Conservation (phyloP, 2,797 vertebrate genomes). For the Tympanoctomys barrerae region DNA sequence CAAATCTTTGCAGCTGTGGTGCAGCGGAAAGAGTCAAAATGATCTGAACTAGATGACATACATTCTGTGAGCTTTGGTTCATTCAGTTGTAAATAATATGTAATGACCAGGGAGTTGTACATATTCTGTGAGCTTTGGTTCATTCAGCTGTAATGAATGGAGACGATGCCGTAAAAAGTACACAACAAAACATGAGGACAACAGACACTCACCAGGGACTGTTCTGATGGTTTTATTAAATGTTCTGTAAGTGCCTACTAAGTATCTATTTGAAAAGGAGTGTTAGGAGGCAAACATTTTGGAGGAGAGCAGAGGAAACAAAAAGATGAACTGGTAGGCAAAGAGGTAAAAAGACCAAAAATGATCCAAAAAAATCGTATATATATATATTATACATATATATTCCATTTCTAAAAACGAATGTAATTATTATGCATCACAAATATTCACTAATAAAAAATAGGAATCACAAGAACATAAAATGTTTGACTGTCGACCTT, state of each 20-base stretch:
- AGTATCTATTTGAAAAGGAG: neutral
- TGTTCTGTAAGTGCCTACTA: neutral
- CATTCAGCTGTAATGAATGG: neutral
- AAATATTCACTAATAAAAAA: neutral
- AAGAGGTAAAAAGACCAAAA: neutral
- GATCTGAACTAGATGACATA: neutral
- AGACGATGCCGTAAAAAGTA: constrained; percentile 35
- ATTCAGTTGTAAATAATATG: constrained; percentile 36
- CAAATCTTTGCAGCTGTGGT: constrained; percentile 9
- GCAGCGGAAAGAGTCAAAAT: neutral
- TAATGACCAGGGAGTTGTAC: constrained; percentile 9
- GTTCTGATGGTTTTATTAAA: neutral
- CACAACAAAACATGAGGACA: neutral
- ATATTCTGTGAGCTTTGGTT: constrained; percentile 5
- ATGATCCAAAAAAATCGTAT: neutral
- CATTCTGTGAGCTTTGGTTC: constrained; percentile 17
- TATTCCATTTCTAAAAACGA: neutral
- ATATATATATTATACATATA: neutral
- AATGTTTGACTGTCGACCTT: neutral
- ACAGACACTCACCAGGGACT: neutral
- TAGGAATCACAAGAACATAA: constrained; percentile 15
- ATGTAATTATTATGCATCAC: neutral
- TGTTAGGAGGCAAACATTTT: neutral
- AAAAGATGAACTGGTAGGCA: neutral
- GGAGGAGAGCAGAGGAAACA: neutral